Evolutionary conservation across 2,888 invertebrate species (phyloP).

Genomic region (Drosophila borealis): DNA sequence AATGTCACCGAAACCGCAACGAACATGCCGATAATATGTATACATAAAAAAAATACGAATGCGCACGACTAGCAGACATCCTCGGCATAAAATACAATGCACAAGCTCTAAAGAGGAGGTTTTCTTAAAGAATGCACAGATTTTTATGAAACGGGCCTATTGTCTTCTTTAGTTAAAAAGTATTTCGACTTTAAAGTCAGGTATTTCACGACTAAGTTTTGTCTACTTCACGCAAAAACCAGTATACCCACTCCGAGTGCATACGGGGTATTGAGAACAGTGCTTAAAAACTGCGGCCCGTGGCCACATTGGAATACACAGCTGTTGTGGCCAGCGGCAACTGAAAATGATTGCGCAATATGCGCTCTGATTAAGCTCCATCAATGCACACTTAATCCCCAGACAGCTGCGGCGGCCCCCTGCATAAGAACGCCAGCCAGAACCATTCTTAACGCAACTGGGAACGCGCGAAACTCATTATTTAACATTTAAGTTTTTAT

Average conservation of each 20-base stretch:
- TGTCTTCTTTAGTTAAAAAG: no score
- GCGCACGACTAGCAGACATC: background rate
- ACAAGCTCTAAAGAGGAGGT: no score
- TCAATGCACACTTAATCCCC: constrained; percentile 61
- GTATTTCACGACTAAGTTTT: no score
- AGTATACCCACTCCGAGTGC: background rate
- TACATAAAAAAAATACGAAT: constrained; percentile 33
- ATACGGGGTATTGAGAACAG: constrained; percentile 18
- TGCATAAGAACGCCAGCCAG: constrained; percentile 9
- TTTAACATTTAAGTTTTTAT: constrained; percentile 60
- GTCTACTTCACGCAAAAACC: background rate
- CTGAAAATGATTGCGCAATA: constrained; percentile 56
- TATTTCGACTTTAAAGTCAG: no score
- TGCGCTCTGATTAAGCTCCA: constrained; percentile 60
- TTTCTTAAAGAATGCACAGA: no score
- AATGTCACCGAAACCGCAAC: constrained; percentile 51
- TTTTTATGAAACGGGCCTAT: no score
- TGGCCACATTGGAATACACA: constrained; percentile 28
- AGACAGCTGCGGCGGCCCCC: background rate
- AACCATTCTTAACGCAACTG: constrained; percentile 10
- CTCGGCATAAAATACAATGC: no score
- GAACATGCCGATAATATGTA: constrained; percentile 13
- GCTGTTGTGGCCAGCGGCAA: constrained; percentile 44
- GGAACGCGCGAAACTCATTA: constrained; percentile 64
- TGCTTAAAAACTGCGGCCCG: constrained; percentile 22